Percentiles rank a stretch among this genome's conserved stretches.
These are phyloP conservation scores for Penaeus japonicus DNA, from an alignment of 1,140 invertebrate genomes.

Conservation along the genomic window DNA sequence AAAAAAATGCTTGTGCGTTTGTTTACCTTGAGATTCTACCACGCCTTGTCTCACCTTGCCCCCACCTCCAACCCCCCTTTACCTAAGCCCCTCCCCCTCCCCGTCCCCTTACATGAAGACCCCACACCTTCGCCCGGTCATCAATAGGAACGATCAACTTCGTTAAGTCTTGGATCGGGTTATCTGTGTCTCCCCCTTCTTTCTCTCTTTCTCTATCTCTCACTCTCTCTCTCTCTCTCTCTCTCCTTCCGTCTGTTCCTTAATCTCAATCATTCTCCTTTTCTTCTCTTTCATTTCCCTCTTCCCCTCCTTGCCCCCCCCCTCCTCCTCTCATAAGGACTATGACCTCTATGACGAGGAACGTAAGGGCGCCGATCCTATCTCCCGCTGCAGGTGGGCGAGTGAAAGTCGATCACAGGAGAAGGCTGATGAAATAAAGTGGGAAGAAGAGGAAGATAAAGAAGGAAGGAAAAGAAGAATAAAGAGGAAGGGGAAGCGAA, in stretches of 20 bases:
- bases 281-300: not conserved
- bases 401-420: not conserved
- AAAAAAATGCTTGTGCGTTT: too few relatives aligned
- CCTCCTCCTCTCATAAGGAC: not conserved
- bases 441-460: not conserved
- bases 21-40: too few relatives aligned
- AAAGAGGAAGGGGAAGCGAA: not conserved
- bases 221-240: not conserved
- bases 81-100: too few relatives aligned
- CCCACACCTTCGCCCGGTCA: too few relatives aligned
- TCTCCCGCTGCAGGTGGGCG: too few relatives aligned
- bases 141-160: too few relatives aligned
- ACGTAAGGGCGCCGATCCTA: too few relatives aligned
- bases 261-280: not conserved
- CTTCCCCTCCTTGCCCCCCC: not conserved
- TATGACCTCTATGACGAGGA: too few relatives aligned
- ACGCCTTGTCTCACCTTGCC: too few relatives aligned
- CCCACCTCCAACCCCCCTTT: too few relatives aligned
- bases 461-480: not conserved
- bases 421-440: not conserved
- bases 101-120: too few relatives aligned
- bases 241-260: not conserved
- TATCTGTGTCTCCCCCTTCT: not conserved
- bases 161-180: too few relatives aligned
- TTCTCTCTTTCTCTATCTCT: constrained; percentile 7